Evolutionary conservation across 2,888 invertebrate species (phyloP), one percentile per base, ranked within the genome.

Genomic region (Cybosia mesomella): DNA sequence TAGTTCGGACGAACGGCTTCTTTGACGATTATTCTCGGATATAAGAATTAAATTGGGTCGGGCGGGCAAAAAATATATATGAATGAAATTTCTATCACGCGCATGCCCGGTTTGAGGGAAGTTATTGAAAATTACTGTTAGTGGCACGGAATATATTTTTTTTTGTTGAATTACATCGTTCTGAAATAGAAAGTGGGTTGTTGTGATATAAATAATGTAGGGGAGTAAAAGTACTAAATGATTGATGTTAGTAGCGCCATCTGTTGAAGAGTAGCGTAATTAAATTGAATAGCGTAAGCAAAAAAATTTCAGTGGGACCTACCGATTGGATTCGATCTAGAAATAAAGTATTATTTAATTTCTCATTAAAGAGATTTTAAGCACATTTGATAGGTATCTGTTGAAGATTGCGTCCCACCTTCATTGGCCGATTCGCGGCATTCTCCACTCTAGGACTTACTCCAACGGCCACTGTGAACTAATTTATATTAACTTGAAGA

Each of bases 1-100:
- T 80, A 77, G 77, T 77, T 77, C 70, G 66, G 77, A 81, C 85
- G 85, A 83, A 86, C 89, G 91, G 90, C 83, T 82, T 88, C 90
- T 91, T 91, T 91, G 90, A 85, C 88, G 89, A 91, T 92, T 92
- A 90, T 91, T 75, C 86, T 90, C 91, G 91, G 89, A 84, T 88
- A 88, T 89, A 90, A 90, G 88, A 91, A 89, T 87, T 87, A 85
- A 91, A 91, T 91, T 90, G 88, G 89, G 89, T 86, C 86, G 82
- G 83, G 80, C 77, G 84, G 79, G 88, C 86, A 89, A 91, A 91
- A 89, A 92, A 90, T 81, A 43, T 43, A 77, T 84, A 84, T 87
- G 85, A 89, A 88, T 87, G 84, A 66, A 77, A 60, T 67, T 64
- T 71, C 58, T 62, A 64, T 70, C 79, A 74, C 65, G 80, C 73